phyloP scores from a whole-genome alignment of 2,888 invertebrate genomes.

The Nudaria mundana region DNA sequence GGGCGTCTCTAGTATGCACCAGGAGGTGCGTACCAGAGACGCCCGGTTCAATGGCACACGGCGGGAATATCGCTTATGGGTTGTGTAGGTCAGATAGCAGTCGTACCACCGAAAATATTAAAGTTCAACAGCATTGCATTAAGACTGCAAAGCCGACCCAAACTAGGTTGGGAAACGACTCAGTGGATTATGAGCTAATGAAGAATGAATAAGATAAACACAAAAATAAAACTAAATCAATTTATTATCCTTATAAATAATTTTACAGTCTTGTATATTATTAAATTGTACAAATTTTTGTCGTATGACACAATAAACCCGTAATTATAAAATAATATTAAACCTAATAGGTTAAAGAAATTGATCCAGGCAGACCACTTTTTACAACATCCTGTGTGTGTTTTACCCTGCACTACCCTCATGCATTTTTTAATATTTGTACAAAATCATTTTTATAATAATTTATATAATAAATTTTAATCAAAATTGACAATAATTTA shows the following conservation, averaged over 20 bases:
- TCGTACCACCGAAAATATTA: too few relatives aligned
- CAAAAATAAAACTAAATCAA: too few relatives aligned
- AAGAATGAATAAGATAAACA: too few relatives aligned
- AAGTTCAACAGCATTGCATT: too few relatives aligned
- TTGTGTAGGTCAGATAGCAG: too few relatives aligned
- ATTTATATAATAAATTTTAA: conserved; percentile 12
- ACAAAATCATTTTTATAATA: conserved; percentile 21
- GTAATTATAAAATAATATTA: conserved; percentile 31
- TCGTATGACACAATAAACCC: conserved; percentile 52
- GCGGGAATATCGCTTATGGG: too few relatives aligned
- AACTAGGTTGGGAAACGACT: too few relatives aligned
- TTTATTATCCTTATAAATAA: conserved; percentile 28
- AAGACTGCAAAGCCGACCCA: too few relatives aligned
- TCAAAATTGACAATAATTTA: conserved; percentile 16
- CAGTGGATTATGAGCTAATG: too few relatives aligned
- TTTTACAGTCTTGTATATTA: conserved; percentile 43
- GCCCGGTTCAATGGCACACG: too few relatives aligned
- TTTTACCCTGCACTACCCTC: conserved; percentile 53
- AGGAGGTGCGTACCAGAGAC: too few relatives aligned
- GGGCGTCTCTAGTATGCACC: too few relatives aligned
- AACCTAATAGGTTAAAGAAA: conserved; percentile 10
- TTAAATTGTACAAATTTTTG: conserved; percentile 29
- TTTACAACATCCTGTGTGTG: conserved; percentile 3
- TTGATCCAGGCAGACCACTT: neutral
- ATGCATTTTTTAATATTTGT: conserved; percentile 31